A percentile compares a stretch with the other conserved stretches of the same genome.
phyloP scores from a whole-genome alignment of 2,797 vertebrate genomes.

The Hippopotamyrus pictus region DNA sequence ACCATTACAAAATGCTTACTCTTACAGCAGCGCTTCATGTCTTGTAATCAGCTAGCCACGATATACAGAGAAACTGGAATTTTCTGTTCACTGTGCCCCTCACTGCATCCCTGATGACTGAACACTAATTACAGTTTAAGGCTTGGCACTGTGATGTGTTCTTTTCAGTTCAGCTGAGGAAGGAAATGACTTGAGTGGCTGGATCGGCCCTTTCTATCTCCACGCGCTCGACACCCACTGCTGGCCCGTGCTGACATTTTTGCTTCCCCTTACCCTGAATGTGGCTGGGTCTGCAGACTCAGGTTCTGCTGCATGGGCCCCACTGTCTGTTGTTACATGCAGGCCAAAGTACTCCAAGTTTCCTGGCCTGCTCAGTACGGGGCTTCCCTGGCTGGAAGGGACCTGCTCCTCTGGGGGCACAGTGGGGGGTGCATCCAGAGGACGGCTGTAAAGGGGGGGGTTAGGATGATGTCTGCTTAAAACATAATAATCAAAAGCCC shows the following conservation, averaged over 20 bases:
- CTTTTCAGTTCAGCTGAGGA: neutral
- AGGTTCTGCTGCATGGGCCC: neutral
- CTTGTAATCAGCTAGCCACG: neutral
- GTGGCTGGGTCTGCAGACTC: conserved; percentile 39
- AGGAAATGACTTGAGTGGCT: neutral
- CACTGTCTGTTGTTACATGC: neutral
- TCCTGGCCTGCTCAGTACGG: conserved; percentile 28
- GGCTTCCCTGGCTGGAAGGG: conserved; percentile 60
- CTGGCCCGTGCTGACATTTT: neutral
- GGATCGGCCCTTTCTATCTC: neutral
- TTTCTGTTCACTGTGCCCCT: neutral
- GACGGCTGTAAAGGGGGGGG: neutral
- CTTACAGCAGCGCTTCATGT: neutral
- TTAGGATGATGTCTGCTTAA: neutral
- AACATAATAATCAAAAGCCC: neutral
- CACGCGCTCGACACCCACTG: neutral
- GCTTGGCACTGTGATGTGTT: neutral
- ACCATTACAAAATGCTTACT: neutral
- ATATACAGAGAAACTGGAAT: neutral
- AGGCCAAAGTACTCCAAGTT: conserved; percentile 24
- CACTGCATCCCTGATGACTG: neutral
- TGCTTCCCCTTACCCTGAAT: conserved; percentile 41
- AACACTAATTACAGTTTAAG: neutral
- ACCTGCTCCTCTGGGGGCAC: conserved; percentile 39
- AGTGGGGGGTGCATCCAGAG: neutral